phyloP scores from a whole-genome alignment of 2,888 invertebrate species.

The Tetheella fluctuosa region DNA sequence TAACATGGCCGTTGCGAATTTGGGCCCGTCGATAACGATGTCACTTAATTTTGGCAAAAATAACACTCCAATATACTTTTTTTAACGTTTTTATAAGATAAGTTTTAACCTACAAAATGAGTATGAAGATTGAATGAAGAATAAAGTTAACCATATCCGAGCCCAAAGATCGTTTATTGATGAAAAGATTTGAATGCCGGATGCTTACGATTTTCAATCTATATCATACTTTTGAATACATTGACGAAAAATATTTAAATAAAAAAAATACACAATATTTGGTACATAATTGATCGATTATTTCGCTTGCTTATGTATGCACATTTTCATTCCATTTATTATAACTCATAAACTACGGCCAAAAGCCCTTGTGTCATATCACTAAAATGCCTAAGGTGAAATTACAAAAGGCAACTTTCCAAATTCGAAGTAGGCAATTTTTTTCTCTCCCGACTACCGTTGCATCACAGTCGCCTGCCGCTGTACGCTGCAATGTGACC shows the following conservation, averaged over 20 bases:
- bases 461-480: slow-evolving; percentile 60
- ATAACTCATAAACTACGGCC: background rate
- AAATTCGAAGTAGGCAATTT: slow-evolving; percentile 51
- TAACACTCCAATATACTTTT: slow-evolving; percentile 6
- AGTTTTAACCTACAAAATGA: background rate
- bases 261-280: background rate
- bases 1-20: slow-evolving; percentile 17
- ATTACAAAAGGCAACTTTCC: slow-evolving; percentile 55
- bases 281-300: background rate
- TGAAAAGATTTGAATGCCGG: background rate
- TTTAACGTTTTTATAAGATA: slow-evolving; percentile 16
- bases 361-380: slow-evolving; percentile 3
- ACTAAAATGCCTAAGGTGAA: slow-evolving; percentile 20
- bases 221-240: background rate
- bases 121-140: background rate
- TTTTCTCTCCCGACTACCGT: slow-evolving; percentile 37
- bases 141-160: background rate
- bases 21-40: slow-evolving; percentile 27
- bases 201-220: background rate
- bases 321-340: background rate
- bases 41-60: slow-evolving; percentile 33
- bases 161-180: background rate
- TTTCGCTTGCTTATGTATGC: background rate
- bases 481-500: slow-evolving; percentile 73
- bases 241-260: background rate